phyloP scores from a whole-genome alignment of 2,888 invertebrate species.

The Chrysolina oricalcia region DNA sequence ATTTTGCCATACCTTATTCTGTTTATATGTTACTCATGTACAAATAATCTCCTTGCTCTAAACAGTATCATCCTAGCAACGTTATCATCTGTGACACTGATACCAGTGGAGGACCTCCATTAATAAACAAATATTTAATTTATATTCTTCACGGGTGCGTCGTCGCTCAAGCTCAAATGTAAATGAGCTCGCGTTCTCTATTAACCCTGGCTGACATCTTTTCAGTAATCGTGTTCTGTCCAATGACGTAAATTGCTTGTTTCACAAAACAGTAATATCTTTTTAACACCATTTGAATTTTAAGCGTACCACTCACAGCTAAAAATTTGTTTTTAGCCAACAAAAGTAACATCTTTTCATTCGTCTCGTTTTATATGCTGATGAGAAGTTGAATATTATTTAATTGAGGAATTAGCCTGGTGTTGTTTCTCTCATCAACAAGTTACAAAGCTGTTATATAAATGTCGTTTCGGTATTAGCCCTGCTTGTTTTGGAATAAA shows the following conservation, averaged over 20 bases:
- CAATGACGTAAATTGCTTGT: slow-evolving; percentile 43
- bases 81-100: neutral
- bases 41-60: neutral
- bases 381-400: slow-evolving; percentile 3
- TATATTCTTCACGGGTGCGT: slow-evolving; percentile 37
- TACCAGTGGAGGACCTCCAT: neutral
- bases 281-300: slow-evolving; percentile 34
- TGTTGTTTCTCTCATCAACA: slow-evolving; percentile 9
- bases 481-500: neutral
- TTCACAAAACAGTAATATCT: slow-evolving; percentile 31
- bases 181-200: slow-evolving; percentile 41
- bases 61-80: neutral
- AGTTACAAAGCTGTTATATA: slow-evolving; percentile 17
- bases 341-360: neutral
- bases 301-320: slow-evolving; percentile 14
- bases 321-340: neutral
- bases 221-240: slow-evolving; percentile 42
- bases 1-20: too few species aligned
- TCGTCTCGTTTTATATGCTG: slow-evolving; percentile 1
- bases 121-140: slow-evolving; percentile 30
- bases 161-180: slow-evolving; percentile 33
- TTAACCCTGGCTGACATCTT: slow-evolving; percentile 44
- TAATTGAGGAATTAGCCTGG: slow-evolving; percentile 5
- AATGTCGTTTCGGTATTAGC: neutral
- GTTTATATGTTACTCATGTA: neutral